These are phyloP conservation scores for Hirtodrosophila duncani DNA, from an alignment of 2,888 invertebrate genomes.

Conservation along the genomic window DNA sequence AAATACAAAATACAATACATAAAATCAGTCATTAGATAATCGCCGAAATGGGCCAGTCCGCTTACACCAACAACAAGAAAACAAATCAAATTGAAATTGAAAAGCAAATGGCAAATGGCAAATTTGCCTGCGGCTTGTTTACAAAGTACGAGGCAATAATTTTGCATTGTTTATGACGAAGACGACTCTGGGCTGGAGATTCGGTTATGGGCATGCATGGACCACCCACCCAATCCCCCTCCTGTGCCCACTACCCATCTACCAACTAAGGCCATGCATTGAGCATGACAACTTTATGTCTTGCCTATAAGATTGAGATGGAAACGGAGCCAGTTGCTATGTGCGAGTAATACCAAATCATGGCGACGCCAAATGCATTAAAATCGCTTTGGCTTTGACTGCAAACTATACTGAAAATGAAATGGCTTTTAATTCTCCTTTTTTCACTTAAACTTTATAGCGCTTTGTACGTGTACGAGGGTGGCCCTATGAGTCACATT, in stretches of 20 bases:
- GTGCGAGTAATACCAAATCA: slow-evolving; percentile 31
- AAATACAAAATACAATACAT: slow-evolving; percentile 1
- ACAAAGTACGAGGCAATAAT: slow-evolving; percentile 44
- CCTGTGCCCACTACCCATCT: too few species aligned
- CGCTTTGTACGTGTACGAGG: too few species aligned
- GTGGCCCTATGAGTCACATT: too few species aligned
- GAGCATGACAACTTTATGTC: slow-evolving; percentile 41
- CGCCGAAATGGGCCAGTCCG: slow-evolving; percentile 57
- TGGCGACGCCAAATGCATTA: slow-evolving; percentile 54
- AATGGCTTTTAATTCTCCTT: slow-evolving; percentile 35
- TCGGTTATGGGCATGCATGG: slow-evolving; percentile 26
- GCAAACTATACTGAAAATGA: slow-evolving; percentile 18
- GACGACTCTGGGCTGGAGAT: slow-evolving; percentile 29
- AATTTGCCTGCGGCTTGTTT: slow-evolving; percentile 51
- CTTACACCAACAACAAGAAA: slow-evolving; percentile 17
- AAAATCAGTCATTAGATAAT: slow-evolving; percentile 58
- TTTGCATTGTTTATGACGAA: slow-evolving; percentile 61
- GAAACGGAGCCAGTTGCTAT: neutral
- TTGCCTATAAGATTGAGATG: slow-evolving; percentile 32
- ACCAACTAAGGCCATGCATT: too few species aligned
- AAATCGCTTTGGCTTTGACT: slow-evolving; percentile 29
- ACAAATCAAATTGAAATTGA: slow-evolving; percentile 2
- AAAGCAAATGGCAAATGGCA: slow-evolving; percentile 41
- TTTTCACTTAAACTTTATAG: too few species aligned
- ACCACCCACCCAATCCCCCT: neutral